Evolutionary conservation across 2,797 vertebrate genomes (phyloP), one percentile per base, ranked within the genome.

Genomic region (Thripadectes ignobilis): DNA sequence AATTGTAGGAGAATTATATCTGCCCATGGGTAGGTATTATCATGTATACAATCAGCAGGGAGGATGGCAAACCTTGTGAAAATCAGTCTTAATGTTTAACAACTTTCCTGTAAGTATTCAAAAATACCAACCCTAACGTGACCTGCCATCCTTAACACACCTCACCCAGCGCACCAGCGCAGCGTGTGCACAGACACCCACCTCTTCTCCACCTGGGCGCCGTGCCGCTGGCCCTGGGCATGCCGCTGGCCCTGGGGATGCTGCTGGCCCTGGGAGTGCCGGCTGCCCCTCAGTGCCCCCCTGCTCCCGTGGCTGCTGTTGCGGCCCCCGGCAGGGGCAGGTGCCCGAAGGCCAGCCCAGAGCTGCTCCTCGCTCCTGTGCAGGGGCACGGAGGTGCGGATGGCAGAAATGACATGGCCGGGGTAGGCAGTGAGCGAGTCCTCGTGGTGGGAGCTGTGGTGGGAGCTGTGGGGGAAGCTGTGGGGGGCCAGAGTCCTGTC

Each of bases 311-410:
- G 96, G 95, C 95, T 97, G 95, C 97, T 82, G 7, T 96, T 91
- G 23, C 86, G 81, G 78, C 97, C 23, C 9, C 30, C 92, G 0
- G 71, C 71, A 49, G 92, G 36, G 10, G 61, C 51, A 21, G 88
- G 72, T 17, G 87, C 59, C 45, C 97, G 81, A 19, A 92, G 96
- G 38, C 67, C 95, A 8, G 91, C 92, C 92, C 91, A 94, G 3
- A 83, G 79, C 58, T 97, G 96, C 58, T 96, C 97, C 6, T 94
- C 73, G 10, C 82, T 96, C 13, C 96, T 94, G 95, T 98, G 98
- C 49, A 98, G 98, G 0, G 98, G 98, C 88, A 98, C 97, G 0
- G 98, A 98, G 0, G 98, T 98, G 43, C 98, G 98, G 89, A 98
- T 96, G 27, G 98, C 98, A 1, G 98, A 98, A 54, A 98, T 96